Conservation (phyloP, 2,888 invertebrate species). For the Latheticus oryzae region DNA sequence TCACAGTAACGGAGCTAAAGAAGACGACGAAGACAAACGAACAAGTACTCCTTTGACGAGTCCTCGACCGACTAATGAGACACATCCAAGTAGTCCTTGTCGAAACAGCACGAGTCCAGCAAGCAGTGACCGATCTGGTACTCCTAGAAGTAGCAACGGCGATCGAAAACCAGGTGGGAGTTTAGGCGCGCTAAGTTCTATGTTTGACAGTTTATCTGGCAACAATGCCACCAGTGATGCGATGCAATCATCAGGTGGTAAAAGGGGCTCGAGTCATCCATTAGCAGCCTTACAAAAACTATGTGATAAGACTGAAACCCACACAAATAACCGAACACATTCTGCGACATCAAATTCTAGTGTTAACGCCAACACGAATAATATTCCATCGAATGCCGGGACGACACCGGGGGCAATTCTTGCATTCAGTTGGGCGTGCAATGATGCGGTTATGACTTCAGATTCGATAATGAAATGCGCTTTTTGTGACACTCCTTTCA, state of each 20-base stretch:
- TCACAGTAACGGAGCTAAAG: conserved; percentile 61
- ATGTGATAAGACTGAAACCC: conserved; percentile 93
- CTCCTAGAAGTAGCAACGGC: conserved; percentile 76
- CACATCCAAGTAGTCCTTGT: conserved; percentile 71
- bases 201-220: conserved; percentile 88
- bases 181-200: conserved; percentile 86
- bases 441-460: conserved; percentile 87
- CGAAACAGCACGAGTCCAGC: conserved; percentile 77
- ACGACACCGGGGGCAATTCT: conserved; percentile 85
- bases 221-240: conserved; percentile 60
- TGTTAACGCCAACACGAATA: conserved; percentile 52
- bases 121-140: conserved; percentile 81
- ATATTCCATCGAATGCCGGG: conserved; percentile 61
- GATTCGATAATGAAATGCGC: conserved; percentile 95
- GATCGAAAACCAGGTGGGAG: conserved; percentile 74
- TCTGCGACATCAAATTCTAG: conserved; percentile 56
- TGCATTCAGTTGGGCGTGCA: conserved; percentile 95
- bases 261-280: conserved; percentile 85
- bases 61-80: conserved; percentile 60
- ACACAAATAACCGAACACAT: conserved; percentile 66
- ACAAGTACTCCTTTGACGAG: conserved; percentile 59
- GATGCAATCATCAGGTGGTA: conserved; percentile 68
- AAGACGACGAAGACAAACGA: conserved; percentile 59
- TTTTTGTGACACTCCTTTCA: conserved; percentile 94
- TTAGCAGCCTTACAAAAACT: conserved; percentile 94